Evolutionary conservation across 2,113 vertebrate genomes (phyloP).

Genomic region (Tragelaphus buxtoni): DNA sequence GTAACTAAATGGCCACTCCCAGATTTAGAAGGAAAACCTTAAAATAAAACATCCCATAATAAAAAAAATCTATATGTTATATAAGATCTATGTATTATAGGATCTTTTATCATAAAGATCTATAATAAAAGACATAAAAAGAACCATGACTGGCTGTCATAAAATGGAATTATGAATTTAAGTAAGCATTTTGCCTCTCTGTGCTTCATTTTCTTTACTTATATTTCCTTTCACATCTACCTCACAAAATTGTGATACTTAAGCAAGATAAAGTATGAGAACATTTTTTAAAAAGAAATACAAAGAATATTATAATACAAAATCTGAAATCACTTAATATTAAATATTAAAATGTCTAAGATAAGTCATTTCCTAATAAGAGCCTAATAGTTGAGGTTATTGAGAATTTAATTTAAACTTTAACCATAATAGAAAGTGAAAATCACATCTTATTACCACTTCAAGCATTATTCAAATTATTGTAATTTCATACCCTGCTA

Average conservation of each 20-base stretch:
- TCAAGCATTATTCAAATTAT: too few species aligned
- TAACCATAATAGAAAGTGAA: too few species aligned
- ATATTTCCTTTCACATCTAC: background rate
- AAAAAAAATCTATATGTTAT: background rate
- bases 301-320: conserved; percentile 7
- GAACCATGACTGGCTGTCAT: background rate
- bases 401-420: too few species aligned
- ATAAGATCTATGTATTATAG: background rate
- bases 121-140: background rate
- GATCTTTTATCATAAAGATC: background rate
- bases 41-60: background rate
- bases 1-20: background rate
- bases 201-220: conserved; percentile 4
- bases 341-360: conserved; percentile 47
- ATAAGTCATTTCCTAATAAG: conserved; percentile 33
- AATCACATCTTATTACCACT: too few species aligned
- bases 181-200: background rate
- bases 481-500: too few species aligned
- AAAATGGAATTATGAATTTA: background rate
- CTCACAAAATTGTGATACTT: background rate
- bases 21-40: background rate
- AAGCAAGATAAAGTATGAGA: background rate
- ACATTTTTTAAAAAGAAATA: background rate
- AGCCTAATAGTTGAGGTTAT: too few species aligned
- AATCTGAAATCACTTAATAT: conserved; percentile 11